Evolutionary conservation across 1,140 invertebrate genomes (phyloP).

Genomic region (Chionoecetes opilio): DNA sequence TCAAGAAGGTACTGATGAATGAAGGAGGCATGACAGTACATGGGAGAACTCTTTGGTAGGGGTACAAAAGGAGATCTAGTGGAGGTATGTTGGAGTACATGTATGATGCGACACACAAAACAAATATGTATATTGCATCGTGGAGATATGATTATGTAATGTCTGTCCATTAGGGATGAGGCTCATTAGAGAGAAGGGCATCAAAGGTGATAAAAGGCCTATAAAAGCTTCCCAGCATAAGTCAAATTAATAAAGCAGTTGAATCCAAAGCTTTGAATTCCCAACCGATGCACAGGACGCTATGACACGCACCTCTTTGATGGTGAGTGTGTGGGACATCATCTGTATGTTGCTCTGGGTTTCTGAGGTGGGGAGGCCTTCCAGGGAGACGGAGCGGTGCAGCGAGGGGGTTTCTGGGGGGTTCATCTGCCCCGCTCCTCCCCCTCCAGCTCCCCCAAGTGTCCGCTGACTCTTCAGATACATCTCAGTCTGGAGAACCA

Average conservation of each 20-base stretch:
- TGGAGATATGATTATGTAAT: too few species aligned
- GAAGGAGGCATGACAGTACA: too few species aligned
- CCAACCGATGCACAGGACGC: neutral
- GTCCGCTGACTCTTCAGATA: constrained; percentile 88
- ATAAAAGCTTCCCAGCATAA: neutral
- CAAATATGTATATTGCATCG: too few species aligned
- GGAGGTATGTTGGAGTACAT: too few species aligned
- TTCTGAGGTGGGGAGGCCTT: constrained; percentile 95
- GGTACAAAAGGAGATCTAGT: too few species aligned
- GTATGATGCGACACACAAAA: too few species aligned
- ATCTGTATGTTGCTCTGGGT: constrained; percentile 96
- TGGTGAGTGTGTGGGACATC: constrained; percentile 95
- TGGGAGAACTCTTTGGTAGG: too few species aligned
- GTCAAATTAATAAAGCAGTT: neutral
- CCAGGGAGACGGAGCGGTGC: constrained; percentile 91
- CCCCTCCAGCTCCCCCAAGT: constrained; percentile 85
- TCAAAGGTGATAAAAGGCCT: too few species aligned
- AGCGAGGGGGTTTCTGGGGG: constrained; percentile 88
- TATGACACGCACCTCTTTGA: constrained; percentile 90
- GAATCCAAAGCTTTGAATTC: neutral
- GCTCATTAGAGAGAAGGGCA: too few species aligned
- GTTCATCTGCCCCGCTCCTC: constrained; percentile 84
- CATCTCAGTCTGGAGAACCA: constrained; percentile 96
- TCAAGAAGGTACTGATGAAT: too few species aligned
- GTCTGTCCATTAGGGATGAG: too few species aligned